Evolutionary conservation across 2,797 vertebrate genomes (phyloP), one percentile per base, ranked within the genome.

Genomic region (Sebastes reedi): DNA sequence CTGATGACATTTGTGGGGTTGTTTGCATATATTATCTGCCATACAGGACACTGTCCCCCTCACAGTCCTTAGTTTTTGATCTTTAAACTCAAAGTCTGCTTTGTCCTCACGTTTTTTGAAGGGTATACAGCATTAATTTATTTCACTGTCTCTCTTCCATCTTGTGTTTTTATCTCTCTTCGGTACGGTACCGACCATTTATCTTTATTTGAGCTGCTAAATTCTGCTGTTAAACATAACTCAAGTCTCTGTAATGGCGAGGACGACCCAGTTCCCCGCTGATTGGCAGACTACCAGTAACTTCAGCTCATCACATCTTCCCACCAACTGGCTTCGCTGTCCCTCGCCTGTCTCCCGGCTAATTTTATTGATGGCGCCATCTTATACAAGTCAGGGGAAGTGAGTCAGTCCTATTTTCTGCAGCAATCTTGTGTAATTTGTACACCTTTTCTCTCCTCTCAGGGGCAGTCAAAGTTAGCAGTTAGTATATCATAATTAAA

Each of bases 321-420:
- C 84, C 67, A 72, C 75, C 77, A 82, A 84, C 80, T 62, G 81
- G 52, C 77, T 81, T 67, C 3, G 25, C 79, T 34, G 82, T 87
- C 84, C 72, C 78, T 60, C 8, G 58, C 67, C 77, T 82, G 86
- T 89, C 80, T 91, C 85, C 11, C 52, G n/a, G 87, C 80, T 90
- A 90, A 93, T 92, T 86, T 90, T 91, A 91, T 91, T 90, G 89
- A 94, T 90, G 87, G 85, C 10, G 18, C 82, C 85, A 39, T 82
- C 78, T 82, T 16, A 84, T 80, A 85, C 72, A 62, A 85, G 82
- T 83, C 79, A 67, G 39, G 76, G 39, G 67, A 65, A 85, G 79
- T 71, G 76, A 92, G 84, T 77, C 82, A 12, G 36, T 88, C 92
- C 25, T 50, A 90, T 91, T 91, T 90, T 87, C 78, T 58, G 30